phyloP scores from a whole-genome alignment of 1,140 invertebrate species.

The Drosophila watanabei region DNA sequence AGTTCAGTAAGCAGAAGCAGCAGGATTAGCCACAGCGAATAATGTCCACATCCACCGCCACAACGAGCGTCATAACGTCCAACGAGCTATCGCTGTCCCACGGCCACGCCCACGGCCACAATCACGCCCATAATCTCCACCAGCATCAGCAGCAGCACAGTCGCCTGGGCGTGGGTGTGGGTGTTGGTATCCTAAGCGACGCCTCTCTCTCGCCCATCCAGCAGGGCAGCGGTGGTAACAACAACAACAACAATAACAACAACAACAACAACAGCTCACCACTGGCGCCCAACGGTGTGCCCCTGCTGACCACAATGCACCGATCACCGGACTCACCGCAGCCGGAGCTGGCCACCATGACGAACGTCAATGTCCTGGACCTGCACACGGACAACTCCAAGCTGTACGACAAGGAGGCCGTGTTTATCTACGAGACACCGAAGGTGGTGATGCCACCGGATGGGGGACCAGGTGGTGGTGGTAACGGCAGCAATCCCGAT shows the following conservation, averaged over 20 bases:
- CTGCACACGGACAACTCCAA: constrained; percentile 87
- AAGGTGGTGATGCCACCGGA: constrained; percentile 80
- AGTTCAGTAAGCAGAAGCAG: constrained; percentile 40
- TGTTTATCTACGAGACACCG: constrained; percentile 84
- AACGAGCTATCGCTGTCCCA: constrained; percentile 79
- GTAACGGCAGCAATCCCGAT: constrained; percentile 50
- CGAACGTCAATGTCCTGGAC: constrained; percentile 89
- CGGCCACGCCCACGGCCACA: constrained; percentile 46
- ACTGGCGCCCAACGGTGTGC: constrained; percentile 75
- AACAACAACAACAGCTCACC: constrained; percentile 63
- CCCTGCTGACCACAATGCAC: constrained; percentile 78
- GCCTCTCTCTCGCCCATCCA: constrained; percentile 75
- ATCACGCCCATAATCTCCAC: constrained; percentile 47
- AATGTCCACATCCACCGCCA: constrained; percentile 81
- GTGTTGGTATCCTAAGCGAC: constrained; percentile 69
- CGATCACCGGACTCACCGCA: constrained; percentile 88
- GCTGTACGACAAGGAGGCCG: constrained; percentile 82
- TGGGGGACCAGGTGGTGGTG: constrained; percentile 14
- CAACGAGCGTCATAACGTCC: constrained; percentile 82
- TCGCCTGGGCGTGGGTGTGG: constrained; percentile 55
- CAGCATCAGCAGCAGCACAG: constrained; percentile 46
- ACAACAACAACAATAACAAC: constrained; percentile 52
- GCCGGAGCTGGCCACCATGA: constrained; percentile 92
- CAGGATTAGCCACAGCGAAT: constrained; percentile 28
- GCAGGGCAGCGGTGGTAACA: constrained; percentile 66